These are phyloP conservation scores for Xylota segnis DNA, from an alignment of 2,888 invertebrate genomes.

Conservation along the genomic window DNA sequence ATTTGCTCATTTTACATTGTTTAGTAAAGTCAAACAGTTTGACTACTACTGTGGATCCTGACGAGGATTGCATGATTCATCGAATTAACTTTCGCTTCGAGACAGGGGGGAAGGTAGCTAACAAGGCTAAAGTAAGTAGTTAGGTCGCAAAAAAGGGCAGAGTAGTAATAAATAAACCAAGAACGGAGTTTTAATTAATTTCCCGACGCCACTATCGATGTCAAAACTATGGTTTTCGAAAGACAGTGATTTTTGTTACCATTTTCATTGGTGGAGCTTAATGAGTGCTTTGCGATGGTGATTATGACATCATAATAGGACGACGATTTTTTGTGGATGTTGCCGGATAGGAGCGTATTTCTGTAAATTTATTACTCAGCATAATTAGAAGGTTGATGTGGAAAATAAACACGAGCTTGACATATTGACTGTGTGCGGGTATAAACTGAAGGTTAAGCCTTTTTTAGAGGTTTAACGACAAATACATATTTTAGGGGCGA, in stretches of 20 bases:
- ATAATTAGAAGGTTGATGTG: constrained; percentile 30
- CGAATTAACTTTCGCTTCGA: constrained; percentile 48
- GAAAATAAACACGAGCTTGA: constrained; percentile 20
- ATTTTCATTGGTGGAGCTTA: constrained; percentile 1
- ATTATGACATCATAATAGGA: constrained; percentile 24
- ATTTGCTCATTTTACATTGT: constrained; percentile 60
- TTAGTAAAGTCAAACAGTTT: constrained; percentile 56
- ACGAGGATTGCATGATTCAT: constrained; percentile 65
- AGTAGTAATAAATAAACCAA: constrained; percentile 42
- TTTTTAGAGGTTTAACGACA: neutral
- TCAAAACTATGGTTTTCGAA: constrained; percentile 35
- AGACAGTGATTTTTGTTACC: constrained; percentile 45
- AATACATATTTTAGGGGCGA: neutral
- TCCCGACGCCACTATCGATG: constrained; percentile 37
- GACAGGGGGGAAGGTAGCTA: neutral
- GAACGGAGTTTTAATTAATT: constrained; percentile 49
- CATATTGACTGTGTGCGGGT: constrained; percentile 17
- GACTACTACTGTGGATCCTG: constrained; percentile 28
- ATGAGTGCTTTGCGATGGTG: constrained; percentile 9
- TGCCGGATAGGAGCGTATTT: neutral
- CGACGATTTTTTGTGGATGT: constrained; percentile 1
- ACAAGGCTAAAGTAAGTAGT: neutral
- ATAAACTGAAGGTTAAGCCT: constrained; percentile 1
- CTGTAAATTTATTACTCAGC: neutral
- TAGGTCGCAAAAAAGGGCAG: neutral